These are phyloP conservation scores for Sphaerophoria taeniata DNA, from an alignment of 2,888 invertebrate genomes.

Conservation along the genomic window DNA sequence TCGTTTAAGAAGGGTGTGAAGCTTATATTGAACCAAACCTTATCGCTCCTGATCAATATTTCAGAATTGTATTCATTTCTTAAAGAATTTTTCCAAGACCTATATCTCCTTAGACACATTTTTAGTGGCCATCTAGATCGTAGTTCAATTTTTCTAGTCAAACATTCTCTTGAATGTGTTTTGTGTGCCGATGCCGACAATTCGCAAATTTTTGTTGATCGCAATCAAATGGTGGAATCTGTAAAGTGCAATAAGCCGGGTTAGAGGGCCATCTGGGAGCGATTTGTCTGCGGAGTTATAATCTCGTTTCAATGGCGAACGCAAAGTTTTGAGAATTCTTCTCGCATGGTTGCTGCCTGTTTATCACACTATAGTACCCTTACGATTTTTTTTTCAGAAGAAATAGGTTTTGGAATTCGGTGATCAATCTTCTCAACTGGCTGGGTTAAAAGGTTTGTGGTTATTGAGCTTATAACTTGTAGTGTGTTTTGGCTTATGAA, in stretches of 20 bases:
- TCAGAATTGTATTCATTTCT: conserved; percentile 27
- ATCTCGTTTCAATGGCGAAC: too few relatives aligned
- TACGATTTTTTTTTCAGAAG: too few relatives aligned
- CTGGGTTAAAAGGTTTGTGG: too few relatives aligned
- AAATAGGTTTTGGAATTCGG: too few relatives aligned
- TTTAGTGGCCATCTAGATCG: not conserved
- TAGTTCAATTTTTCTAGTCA: not conserved
- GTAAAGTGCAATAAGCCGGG: conserved; percentile 42
- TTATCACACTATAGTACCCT: too few relatives aligned
- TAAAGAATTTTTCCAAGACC: not conserved
- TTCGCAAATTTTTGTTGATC: not conserved
- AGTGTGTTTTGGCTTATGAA: too few relatives aligned
- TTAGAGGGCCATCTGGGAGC: conserved; percentile 51
- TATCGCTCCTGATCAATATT: conserved; percentile 70
- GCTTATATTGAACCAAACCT: conserved; percentile 22
- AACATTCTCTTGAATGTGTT: not conserved
- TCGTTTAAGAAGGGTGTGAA: not conserved
- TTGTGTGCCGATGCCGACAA: conserved; percentile 14
- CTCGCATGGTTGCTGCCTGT: too few relatives aligned
- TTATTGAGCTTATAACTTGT: too few relatives aligned
- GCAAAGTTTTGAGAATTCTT: too few relatives aligned
- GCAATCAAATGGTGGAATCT: conserved; percentile 26
- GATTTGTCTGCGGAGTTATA: conserved; percentile 48
- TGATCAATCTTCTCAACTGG: too few relatives aligned
- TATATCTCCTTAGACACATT: conserved; percentile 4